A percentile compares a stretch with the other conserved stretches of the same genome.
These are phyloP conservation scores for Melanostoma scalare DNA, from an alignment of 2,888 invertebrate species.

Conservation along the genomic window DNA sequence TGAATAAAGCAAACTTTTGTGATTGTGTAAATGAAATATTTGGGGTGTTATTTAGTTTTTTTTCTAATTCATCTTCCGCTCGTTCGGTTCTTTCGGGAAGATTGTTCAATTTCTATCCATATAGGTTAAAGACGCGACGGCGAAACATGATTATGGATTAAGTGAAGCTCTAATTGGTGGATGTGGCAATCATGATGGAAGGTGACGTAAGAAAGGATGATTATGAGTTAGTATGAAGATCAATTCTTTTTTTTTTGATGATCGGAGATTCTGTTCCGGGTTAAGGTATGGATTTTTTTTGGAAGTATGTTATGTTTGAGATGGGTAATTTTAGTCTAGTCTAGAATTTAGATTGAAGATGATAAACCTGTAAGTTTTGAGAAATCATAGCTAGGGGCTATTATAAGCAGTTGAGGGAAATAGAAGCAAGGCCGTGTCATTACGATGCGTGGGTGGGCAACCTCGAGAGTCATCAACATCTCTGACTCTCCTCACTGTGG, in stretches of 20 bases:
- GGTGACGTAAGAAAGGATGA: conserved; percentile 3
- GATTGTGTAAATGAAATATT: conserved; percentile 8
- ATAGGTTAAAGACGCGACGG: conserved; percentile 2
- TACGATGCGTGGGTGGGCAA: too few relatives aligned
- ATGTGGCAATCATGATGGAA: conserved; percentile 6
- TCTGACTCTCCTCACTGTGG: too few relatives aligned
- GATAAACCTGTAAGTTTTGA: background rate
- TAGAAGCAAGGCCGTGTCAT: background rate
- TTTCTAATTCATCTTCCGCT: background rate
- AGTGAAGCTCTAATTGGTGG: too few relatives aligned
- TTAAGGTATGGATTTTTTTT: conserved; percentile 1
- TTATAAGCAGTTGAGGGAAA: conserved; percentile 16
- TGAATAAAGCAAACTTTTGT: conserved; percentile 6
- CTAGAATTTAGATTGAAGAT: background rate
- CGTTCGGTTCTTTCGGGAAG: conserved; percentile 9
- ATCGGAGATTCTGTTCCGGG: conserved; percentile 15
- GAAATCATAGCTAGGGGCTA: background rate
- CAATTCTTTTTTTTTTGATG: background rate
- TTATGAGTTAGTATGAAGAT: conserved; percentile 1
- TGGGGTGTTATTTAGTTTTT: conserved; percentile 3
- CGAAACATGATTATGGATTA: background rate
- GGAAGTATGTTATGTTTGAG: background rate
- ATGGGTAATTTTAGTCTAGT: background rate
- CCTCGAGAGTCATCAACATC: too few relatives aligned
- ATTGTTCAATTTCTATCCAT: conserved; percentile 11